Base-by-base conservation (phyloP, 2,888 invertebrate species). In the Gastracanthus pulcherrimus region DNA sequence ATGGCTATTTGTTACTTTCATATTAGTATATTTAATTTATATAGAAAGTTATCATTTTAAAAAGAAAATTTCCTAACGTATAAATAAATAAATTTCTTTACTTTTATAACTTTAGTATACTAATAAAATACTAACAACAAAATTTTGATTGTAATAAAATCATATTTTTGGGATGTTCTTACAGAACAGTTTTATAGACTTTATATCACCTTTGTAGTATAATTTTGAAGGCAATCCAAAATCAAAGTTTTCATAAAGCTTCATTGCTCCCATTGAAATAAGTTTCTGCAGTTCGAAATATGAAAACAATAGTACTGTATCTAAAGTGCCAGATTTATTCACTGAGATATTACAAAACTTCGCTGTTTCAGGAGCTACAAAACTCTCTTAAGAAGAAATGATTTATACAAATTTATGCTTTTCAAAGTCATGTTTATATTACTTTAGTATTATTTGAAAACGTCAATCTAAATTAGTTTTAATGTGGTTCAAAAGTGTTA, bases 181-280 rank as follows among this genome's bases (percentile, higher is more conserved):
- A n/a, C n/a, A n/a, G 16, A 41, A 41, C 13, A 7, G 41, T 2
- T 16, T 38, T 38, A 6, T 41, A 41, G 9, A 41, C 6, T 7
- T 3, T 16, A 41, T 3, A 13, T 2, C 9, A 48, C 48, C n/a
- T 48, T 70, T n/a, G 7, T 29, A 29, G 36, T 23, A 23, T 7
- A 36, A 62, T 45, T 62, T 70, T 70, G 13, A 36, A 77, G 41
- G 38, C 36, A 38, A 62, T 62, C 45, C 34, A 51, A 70, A 77
- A 23, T 70, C 6, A 36, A 62, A 70, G 70, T 62, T 70, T 51
- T 62, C 62, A 51, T 19, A 62, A 70, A 34, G 38, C 70, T 64
- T 70, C 70, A 77, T 70, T 70, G 70, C 62, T 19, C 16, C 70
- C 45, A 77, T 70, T 77, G 70, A 67, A 62, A 48, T 23, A 62